A percentile compares a stretch with the other conserved stretches of the same genome.
These are phyloP conservation scores for Serranus cabrilla DNA, from an alignment of 2,797 vertebrate genomes.

Conservation along the genomic window DNA sequence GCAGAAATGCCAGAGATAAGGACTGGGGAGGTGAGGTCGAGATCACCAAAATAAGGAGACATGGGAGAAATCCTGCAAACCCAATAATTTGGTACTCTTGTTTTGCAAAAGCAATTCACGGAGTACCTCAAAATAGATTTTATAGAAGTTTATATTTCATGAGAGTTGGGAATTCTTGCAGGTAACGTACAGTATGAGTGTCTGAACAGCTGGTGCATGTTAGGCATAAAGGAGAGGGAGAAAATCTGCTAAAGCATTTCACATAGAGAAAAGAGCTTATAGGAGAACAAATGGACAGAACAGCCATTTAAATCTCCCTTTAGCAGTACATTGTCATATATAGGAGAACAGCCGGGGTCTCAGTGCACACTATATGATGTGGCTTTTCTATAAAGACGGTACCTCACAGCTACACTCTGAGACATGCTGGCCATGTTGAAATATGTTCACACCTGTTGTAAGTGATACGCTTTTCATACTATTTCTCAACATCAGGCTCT, in stretches of 20 bases:
- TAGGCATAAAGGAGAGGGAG: slow-evolving; percentile 20
- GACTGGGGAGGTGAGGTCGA: slow-evolving; percentile 22
- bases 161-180: slow-evolving; percentile 6
- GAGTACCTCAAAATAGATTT: slow-evolving; percentile 6
- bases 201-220: slow-evolving; percentile 55
- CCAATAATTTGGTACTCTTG: slow-evolving; percentile 1
- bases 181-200: slow-evolving; percentile 8
- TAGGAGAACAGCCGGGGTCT: background rate
- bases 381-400: slow-evolving; percentile 4
- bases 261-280: slow-evolving; percentile 17
- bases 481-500: slow-evolving; percentile 24
- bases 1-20: slow-evolving; percentile 53
- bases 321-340: background rate
- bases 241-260: slow-evolving; percentile 35
- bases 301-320: slow-evolving; percentile 18
- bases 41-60: slow-evolving; percentile 21
- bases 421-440: slow-evolving; percentile 9
- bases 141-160: slow-evolving; percentile 27
- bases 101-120: slow-evolving; percentile 1
- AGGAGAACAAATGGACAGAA: slow-evolving; percentile 14
- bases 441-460: slow-evolving; percentile 33
- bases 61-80: slow-evolving; percentile 25
- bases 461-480: background rate
- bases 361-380: background rate
- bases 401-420: background rate